Percentiles rank a stretch among this genome's conserved stretches.
These are phyloP conservation scores for Sialis lutaria DNA, from an alignment of 2,888 invertebrate genomes.

Conservation along the genomic window DNA sequence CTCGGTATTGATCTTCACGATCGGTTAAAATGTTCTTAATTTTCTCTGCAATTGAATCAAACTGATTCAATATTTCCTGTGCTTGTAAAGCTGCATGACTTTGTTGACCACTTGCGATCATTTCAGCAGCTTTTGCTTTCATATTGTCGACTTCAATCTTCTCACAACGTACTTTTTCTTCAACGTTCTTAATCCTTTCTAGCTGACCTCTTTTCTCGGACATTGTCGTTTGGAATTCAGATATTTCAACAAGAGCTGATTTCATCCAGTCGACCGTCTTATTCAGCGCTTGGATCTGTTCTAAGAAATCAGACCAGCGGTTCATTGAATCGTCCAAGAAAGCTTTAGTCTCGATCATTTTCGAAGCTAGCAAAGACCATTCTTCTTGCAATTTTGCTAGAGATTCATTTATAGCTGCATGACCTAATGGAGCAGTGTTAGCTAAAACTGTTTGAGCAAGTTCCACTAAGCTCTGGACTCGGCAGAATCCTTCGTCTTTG, in stretches of 20 bases:
- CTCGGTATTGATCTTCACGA: conserved; percentile 71
- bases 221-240: conserved; percentile 61
- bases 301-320: conserved; percentile 79
- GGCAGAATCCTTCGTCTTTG: conserved; percentile 83
- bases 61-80: conserved; percentile 67
- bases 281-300: conserved; percentile 70
- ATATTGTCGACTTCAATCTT: conserved; percentile 77
- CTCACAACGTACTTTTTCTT: conserved; percentile 78
- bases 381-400: conserved; percentile 71
- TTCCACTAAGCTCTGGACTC: conserved; percentile 78
- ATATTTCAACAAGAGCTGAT: conserved; percentile 50
- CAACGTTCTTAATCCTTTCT: conserved; percentile 67
- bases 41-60: conserved; percentile 59
- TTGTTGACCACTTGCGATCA: conserved; percentile 72
- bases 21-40: conserved; percentile 60
- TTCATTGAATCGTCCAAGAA: conserved; percentile 76
- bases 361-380: conserved; percentile 74
- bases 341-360: conserved; percentile 81
- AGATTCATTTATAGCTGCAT: conserved; percentile 69
- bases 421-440: conserved; percentile 79
- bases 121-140: conserved; percentile 69
- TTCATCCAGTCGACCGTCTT: conserved; percentile 69
- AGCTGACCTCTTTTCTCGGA: conserved; percentile 73
- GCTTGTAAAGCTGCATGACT: conserved; percentile 70
- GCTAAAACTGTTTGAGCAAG: conserved; percentile 78